These are phyloP conservation scores for Pelosia muscerda DNA, from an alignment of 2,888 invertebrate species.

Conservation along the genomic window DNA sequence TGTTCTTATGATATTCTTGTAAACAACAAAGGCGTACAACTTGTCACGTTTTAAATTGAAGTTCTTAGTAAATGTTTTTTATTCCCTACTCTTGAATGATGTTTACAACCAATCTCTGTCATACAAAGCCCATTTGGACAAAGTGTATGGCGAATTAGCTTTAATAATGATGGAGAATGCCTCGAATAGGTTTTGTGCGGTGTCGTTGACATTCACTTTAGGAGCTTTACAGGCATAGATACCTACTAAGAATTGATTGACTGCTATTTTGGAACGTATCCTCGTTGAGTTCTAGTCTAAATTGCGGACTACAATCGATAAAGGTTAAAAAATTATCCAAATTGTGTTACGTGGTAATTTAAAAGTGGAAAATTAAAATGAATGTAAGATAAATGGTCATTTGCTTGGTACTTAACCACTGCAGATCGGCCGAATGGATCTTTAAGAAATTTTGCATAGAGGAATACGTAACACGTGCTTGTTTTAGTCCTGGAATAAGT, in stretches of 20 bases:
- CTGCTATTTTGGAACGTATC: slow-evolving; percentile 18
- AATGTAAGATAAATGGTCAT: too few relatives aligned
- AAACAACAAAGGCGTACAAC: slow-evolving; percentile 24
- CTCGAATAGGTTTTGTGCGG: slow-evolving; percentile 62
- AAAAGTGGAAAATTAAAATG: too few relatives aligned
- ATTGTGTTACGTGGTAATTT: background rate
- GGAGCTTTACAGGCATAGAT: slow-evolving; percentile 11
- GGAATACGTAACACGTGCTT: too few relatives aligned
- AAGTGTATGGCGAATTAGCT: slow-evolving; percentile 58
- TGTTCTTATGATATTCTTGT: slow-evolving; percentile 30
- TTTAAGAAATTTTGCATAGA: too few relatives aligned
- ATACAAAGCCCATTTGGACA: slow-evolving; percentile 32
- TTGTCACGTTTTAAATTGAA: slow-evolving; percentile 61
- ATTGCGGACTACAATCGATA: background rate
- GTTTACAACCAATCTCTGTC: slow-evolving; percentile 37
- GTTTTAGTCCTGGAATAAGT: too few relatives aligned
- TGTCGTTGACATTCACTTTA: slow-evolving; percentile 57
- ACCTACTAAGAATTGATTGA: slow-evolving; percentile 4
- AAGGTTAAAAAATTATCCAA: background rate
- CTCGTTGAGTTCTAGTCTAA: background rate
- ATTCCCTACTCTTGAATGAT: slow-evolving; percentile 38
- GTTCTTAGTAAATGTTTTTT: slow-evolving; percentile 49
- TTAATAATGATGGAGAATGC: slow-evolving; percentile 51
- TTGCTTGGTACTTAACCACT: too few relatives aligned
- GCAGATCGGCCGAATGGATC: too few relatives aligned